Base-by-base conservation (phyloP, 2,113 vertebrate genomes). In the Brachyistius frenatus region DNA sequence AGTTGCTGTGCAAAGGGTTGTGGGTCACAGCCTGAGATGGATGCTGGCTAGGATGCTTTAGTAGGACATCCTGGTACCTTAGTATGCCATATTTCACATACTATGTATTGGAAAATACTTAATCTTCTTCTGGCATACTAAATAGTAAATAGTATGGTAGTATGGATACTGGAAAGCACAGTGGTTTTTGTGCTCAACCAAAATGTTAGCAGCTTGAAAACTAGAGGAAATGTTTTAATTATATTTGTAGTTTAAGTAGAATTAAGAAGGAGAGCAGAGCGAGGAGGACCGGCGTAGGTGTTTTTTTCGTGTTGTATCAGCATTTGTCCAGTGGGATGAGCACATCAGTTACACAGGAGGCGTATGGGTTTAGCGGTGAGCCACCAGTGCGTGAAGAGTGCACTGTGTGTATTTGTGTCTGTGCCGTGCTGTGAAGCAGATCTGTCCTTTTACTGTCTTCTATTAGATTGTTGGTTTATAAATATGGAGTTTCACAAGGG, bases 281-380 rank as follows among this genome's bases (percentile, higher is more conserved):
- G 58, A 46, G 80, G 60, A 62, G n/a, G 11, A 53, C 64, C 23
- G 36, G 54, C 1, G 5, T 31, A 47, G 65, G 68, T 46, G 71
- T 44, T 30, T 11, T 61, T 47, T 54, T 1, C 39, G 32, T 61
- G 46, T 55, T 49, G 46, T 39, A 47, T 52, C 2, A 52, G 69
- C 49, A 35, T 15, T 65, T 58, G 56, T 66, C 46, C 76, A 64
- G 64, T 32, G 11, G 68, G 68, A 80, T 67, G 44, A 83, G 64
- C 55, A 49, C 68, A 71, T 66, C 36, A 47, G 46, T 69, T 50
- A 61, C 47, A 61, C 64, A 54, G 67, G 66, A 76, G 52, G 66
- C 62, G 72, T 36, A 36, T 33, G 60, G 57, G 31, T 67, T 78
- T 75, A 71, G 75, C 66, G 56, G 62, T 68, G 52, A 86, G n/a